Conservation (phyloP, 1,140 invertebrate genomes). For the silkworm (Bombyx mori) region DNA sequence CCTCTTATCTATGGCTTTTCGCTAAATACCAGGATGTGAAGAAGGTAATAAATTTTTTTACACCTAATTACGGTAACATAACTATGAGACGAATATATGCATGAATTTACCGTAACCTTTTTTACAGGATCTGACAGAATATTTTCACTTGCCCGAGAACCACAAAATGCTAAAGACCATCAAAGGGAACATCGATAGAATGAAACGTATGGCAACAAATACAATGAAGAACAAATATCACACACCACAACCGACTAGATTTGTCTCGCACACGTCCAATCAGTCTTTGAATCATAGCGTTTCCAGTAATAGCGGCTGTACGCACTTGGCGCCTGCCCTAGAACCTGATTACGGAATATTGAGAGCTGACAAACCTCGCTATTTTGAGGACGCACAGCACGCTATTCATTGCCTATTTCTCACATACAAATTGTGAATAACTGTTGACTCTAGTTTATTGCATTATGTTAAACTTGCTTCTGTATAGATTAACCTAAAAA, state of each 20-base stretch:
- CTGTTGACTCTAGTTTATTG: too few species aligned
- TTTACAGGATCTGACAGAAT: constrained; percentile 52
- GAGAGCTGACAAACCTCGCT: constrained; percentile 46
- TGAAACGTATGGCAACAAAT: constrained; percentile 50
- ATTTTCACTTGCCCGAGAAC: constrained; percentile 46
- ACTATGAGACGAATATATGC: too few species aligned
- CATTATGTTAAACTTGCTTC: too few species aligned
- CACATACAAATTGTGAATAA: constrained; percentile 42
- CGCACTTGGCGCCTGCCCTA: constrained; percentile 30
- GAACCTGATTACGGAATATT: constrained; percentile 61
- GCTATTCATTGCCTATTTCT: constrained; percentile 57
- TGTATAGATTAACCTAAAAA: too few species aligned
- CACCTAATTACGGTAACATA: too few species aligned
- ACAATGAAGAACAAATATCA: constrained; percentile 27
- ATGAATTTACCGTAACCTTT: too few species aligned
- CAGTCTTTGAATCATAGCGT: constrained; percentile 33
- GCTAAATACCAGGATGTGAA: constrained; percentile 70
- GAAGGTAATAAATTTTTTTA: constrained; percentile 40
- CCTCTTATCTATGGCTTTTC: constrained; percentile 77
- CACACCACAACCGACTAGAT: constrained; percentile 31
- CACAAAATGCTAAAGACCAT: constrained; percentile 58
- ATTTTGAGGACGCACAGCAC: constrained; percentile 59
- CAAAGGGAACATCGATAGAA: constrained; percentile 45
- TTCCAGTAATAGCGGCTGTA: constrained; percentile 12
- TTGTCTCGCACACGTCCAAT: constrained; percentile 21